Percentiles rank a stretch among this genome's conserved stretches.
Evolutionary conservation across 2,888 invertebrate genomes (phyloP).

Genomic region (Helobdella robusta): DNA sequence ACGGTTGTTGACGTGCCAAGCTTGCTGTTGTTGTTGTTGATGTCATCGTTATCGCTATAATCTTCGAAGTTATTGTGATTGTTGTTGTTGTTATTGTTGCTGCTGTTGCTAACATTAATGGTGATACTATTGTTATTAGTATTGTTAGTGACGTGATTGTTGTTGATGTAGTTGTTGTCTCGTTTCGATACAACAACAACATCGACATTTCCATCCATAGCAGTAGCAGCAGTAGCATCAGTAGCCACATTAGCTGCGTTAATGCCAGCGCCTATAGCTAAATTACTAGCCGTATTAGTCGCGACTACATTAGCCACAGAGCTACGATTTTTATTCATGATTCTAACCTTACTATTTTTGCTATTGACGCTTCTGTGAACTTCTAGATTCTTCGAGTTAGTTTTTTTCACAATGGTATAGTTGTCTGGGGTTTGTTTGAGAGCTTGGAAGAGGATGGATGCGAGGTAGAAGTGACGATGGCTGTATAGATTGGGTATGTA

Average conservation of each 20-base stretch:
- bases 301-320: no score
- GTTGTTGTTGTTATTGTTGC: not conserved
- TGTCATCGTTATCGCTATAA: not conserved
- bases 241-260: no score
- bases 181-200: not conserved
- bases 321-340: no score
- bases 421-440: constrained; percentile 1
- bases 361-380: no score
- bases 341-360: no score
- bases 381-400: no score
- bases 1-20: not conserved
- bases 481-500: not conserved
- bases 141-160: not conserved
- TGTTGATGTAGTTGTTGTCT: not conserved
- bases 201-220: not conserved
- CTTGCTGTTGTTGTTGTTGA: not conserved
- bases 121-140: not conserved
- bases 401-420: not conserved
- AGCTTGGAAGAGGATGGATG: not conserved
- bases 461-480: not conserved
- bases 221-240: no score
- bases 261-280: no score
- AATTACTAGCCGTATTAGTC: no score
- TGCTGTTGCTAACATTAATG: not conserved
- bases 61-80: no score